A percentile compares a stretch with the other conserved stretches of the same genome.
These are phyloP conservation scores for Oscheius sp. DNA, from an alignment of 1,140 invertebrate genomes.

Conservation along the genomic window DNA sequence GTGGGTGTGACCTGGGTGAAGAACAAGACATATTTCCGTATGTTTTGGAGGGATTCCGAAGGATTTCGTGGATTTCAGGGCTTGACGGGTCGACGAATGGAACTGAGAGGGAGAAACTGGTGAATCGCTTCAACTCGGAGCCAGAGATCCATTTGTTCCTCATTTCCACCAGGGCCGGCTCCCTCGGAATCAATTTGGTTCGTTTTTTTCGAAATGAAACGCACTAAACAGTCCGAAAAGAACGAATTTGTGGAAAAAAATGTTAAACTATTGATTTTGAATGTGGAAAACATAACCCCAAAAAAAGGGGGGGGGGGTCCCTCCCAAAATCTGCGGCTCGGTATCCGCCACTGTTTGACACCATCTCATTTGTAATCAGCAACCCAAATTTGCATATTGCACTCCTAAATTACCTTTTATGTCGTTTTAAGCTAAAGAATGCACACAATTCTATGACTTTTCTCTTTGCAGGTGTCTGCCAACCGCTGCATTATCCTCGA, in stretches of 20 bases:
- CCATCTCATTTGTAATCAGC: no score
- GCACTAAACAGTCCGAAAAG: no score
- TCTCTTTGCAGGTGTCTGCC: conserved; percentile 71
- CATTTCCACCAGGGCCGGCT: conserved; percentile 94
- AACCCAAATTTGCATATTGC: no score
- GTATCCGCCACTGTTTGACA: no score
- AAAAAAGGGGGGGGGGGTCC: no score
- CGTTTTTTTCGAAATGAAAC: conserved; percentile 3
- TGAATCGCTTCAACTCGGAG: conserved; percentile 90
- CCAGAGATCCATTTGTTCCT: conserved; percentile 84
- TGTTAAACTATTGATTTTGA: no score
- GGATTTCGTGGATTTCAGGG: conserved; percentile 54
- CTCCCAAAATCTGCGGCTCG: no score
- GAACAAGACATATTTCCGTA: conserved; percentile 86
- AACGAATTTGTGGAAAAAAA: no score
- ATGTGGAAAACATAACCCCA: not conserved
- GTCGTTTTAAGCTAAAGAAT: no score
- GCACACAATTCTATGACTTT: no score
- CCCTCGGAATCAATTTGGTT: conserved; percentile 89
- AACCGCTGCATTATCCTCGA: conserved; percentile 96
- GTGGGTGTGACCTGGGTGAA: conserved; percentile 72
- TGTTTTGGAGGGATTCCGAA: conserved; percentile 64
- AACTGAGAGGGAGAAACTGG: conserved; percentile 87
- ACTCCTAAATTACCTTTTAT: no score
- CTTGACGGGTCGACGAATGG: conserved; percentile 92